Percentiles rank a stretch among this genome's conserved stretches.
Conservation (phyloP, 2,888 invertebrate genomes). For the Catocala nupta region DNA sequence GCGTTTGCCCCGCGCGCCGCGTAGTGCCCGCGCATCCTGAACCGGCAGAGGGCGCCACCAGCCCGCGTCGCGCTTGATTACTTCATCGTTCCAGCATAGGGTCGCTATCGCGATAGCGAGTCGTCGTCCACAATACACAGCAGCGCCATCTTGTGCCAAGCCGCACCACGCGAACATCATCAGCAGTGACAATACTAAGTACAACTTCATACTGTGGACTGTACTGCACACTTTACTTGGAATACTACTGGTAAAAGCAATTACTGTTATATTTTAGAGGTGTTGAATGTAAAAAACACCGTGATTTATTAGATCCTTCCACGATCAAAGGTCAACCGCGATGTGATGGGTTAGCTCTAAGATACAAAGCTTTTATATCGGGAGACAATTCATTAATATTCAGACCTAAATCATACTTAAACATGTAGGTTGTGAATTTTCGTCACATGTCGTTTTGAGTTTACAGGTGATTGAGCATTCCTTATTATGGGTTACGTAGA, state of each 20-base stretch:
- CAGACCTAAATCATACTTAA: too few relatives aligned
- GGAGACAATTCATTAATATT: too few relatives aligned
- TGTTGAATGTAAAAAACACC: too few relatives aligned
- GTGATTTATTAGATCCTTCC: too few relatives aligned
- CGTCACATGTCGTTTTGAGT: not conserved
- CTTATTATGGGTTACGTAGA: not conserved
- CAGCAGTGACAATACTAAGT: conserved; percentile 7
- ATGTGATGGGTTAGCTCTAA: too few relatives aligned
- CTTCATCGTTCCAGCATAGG: conserved; percentile 26
- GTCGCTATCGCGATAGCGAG: conserved; percentile 21
- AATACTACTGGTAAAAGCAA: too few relatives aligned
- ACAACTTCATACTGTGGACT: not conserved
- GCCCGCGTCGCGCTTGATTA: conserved; percentile 20
- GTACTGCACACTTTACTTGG: too few relatives aligned
- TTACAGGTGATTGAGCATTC: not conserved
- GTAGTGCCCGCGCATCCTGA: conserved; percentile 12
- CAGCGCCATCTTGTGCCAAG: conserved; percentile 1
- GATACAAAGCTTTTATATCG: too few relatives aligned
- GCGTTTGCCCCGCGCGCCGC: conserved; percentile 39
- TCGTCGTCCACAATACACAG: conserved; percentile 33
- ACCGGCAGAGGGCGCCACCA: conserved; percentile 14
- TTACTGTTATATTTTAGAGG: too few relatives aligned
- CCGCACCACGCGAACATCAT: conserved; percentile 9
- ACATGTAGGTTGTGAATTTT: not conserved
- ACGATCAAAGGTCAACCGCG: too few relatives aligned